phyloP scores from a whole-genome alignment of 2,113 vertebrate genomes.

The Psilopsiagon aymara region DNA sequence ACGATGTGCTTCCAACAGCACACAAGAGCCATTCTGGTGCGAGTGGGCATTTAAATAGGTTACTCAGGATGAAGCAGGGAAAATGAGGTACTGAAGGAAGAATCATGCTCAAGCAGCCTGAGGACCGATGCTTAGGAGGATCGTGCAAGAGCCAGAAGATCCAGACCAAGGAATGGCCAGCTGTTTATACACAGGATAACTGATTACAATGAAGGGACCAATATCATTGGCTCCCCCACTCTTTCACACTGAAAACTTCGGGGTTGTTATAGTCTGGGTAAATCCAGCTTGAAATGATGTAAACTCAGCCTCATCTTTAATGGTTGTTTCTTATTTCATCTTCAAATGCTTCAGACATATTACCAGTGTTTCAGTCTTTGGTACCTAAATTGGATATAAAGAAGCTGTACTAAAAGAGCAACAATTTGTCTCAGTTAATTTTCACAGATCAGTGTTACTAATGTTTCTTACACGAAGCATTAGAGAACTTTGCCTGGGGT shows the following conservation, averaged over 20 bases:
- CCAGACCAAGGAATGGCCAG: background rate
- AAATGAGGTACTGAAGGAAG: background rate
- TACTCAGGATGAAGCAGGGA: background rate
- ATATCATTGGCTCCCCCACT: background rate
- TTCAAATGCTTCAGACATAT: background rate
- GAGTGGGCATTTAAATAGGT: background rate
- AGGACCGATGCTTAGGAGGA: background rate
- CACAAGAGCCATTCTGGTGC: background rate
- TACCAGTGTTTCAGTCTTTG: background rate
- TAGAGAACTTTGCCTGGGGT: background rate
- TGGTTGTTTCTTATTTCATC: background rate
- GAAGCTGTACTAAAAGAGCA: background rate
- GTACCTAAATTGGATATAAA: background rate
- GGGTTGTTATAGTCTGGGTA: background rate
- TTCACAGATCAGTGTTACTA: background rate
- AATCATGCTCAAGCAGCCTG: background rate
- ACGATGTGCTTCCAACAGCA: fast-evolving
- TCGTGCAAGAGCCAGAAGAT: fast-evolving
- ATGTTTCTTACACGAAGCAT: background rate
- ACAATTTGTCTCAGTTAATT: background rate
- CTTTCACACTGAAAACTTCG: background rate
- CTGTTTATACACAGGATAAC: background rate
- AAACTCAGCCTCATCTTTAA: background rate
- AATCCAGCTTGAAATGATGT: background rate
- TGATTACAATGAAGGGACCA: background rate